Base-by-base conservation (phyloP, 2,797 vertebrate genomes). In the Pseudomugil tenellus region DNA sequence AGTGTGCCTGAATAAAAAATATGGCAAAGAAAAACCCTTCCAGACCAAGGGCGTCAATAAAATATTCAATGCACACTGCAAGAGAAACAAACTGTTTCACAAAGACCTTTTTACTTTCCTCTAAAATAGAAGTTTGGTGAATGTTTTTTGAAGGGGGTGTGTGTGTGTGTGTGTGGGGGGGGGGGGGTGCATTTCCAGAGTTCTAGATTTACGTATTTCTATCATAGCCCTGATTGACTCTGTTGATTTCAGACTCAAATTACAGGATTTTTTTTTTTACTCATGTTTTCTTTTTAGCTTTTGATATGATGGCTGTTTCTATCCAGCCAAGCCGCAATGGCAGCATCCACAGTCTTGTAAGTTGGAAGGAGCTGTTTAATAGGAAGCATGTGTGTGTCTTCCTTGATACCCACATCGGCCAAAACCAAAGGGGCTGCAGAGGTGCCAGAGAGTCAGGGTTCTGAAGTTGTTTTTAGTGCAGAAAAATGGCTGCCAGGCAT, bases 381-480 rank as follows among this genome's bases (percentile, higher is more conserved):
- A 65, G n/a, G 51, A 88, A 91, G 81, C 90, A 88, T 92, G 78
- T 91, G 78, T 91, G 81, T 63, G 46, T 84, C 69, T 72, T 62
- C 23, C 74, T 74, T 71, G 43, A 46, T 78, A 37, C 71, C 28
- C 67, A 23, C 26, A 31, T n/a, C 23, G 55, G 79, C 86, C 78
- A 85, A 88, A 85, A 85, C 87, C 91, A 60, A 81, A 62, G 61
- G 56, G 72, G 75, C 70, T 79, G 63, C n/a, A 25, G 78, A 87
- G 70, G 60, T 89, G 86, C 91, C 89, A 91, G 82, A 53, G 61
- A 83, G 51, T 77, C 74, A 78, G 80, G 69, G 59, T 63, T 80
- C 81, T 84, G 70, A 82, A 88, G 79, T 86, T 71, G 76, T 86
- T 91, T 75, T 80, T 77, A 74, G 68, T 76, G 70, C 76, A 75